A percentile compares a stretch with the other conserved stretches of the same genome.
phyloP scores from a whole-genome alignment of 2,797 vertebrate genomes.

The Enteromius treurensis region DNA sequence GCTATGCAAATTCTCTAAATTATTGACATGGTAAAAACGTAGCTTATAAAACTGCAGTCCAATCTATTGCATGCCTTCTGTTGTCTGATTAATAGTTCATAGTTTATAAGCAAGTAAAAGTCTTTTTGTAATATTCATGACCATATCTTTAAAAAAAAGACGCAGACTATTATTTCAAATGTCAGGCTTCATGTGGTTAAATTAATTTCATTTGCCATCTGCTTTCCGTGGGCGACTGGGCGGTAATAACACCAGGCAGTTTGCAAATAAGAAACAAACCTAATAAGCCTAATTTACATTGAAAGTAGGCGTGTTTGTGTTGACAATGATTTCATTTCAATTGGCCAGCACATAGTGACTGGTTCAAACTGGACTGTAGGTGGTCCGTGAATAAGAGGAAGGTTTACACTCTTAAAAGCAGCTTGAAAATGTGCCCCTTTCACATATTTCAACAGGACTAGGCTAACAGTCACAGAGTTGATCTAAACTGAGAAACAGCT shows the following conservation, averaged over 20 bases:
- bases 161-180: neutral
- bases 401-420: neutral
- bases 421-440: neutral
- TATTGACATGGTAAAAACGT: neutral
- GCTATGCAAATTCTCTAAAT: neutral
- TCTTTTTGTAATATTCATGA: neutral
- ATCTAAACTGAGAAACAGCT: neutral
- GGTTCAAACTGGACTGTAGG: neutral
- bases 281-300: constrained; percentile 3
- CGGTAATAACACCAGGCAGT: neutral
- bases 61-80: neutral
- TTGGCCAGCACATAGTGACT: neutral
- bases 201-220: neutral
- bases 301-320: neutral
- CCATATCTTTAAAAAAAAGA: neutral
- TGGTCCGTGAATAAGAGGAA: neutral
- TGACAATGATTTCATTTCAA: neutral
- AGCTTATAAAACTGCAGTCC: neutral
- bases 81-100: neutral
- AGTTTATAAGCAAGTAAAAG: neutral
- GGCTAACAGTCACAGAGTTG: neutral
- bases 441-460: constrained; percentile 1
- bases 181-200: neutral
- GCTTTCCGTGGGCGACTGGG: neutral
- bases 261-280: constrained; percentile 12